phyloP scores from a whole-genome alignment of 1,140 invertebrate species.

The Pygmarrhopalites habei region DNA sequence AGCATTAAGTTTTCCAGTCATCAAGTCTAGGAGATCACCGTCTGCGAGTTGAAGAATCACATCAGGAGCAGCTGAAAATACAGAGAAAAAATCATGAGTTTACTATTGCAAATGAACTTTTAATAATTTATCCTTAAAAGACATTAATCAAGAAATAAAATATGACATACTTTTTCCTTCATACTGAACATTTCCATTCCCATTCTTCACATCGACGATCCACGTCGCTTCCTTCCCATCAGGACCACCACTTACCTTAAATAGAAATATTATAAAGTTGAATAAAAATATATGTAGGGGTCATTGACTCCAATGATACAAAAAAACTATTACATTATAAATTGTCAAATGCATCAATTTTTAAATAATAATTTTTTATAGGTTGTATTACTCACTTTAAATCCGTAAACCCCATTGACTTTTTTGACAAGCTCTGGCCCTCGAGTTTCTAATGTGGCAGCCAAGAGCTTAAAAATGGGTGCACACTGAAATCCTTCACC shows the following conservation, averaged over 20 bases:
- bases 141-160: background rate
- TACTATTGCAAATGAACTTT: background rate
- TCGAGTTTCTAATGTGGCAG: slow-evolving; percentile 72
- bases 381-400: slow-evolving; percentile 76
- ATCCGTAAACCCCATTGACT: slow-evolving; percentile 78
- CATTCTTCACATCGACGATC: slow-evolving; percentile 83
- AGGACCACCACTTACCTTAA: slow-evolving; percentile 47
- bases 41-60: slow-evolving; percentile 83
- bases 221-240: slow-evolving; percentile 71
- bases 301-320: too few species aligned
- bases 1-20: slow-evolving; percentile 82
- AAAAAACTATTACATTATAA: too few species aligned
- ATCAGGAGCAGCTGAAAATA: slow-evolving; percentile 68
- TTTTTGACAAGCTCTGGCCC: slow-evolving; percentile 72
- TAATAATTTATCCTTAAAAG: background rate
- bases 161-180: slow-evolving; percentile 57
- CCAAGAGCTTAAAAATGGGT: slow-evolving; percentile 69
- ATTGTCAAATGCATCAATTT: too few species aligned
- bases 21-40: slow-evolving; percentile 73
- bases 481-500: slow-evolving; percentile 62
- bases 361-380: too few species aligned
- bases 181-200: slow-evolving; percentile 73
- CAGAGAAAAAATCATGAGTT: background rate
- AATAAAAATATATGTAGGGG: background rate
- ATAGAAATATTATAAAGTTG: too few species aligned